phyloP scores from a whole-genome alignment of 2,888 invertebrate species.

The Athalia rosae region DNA sequence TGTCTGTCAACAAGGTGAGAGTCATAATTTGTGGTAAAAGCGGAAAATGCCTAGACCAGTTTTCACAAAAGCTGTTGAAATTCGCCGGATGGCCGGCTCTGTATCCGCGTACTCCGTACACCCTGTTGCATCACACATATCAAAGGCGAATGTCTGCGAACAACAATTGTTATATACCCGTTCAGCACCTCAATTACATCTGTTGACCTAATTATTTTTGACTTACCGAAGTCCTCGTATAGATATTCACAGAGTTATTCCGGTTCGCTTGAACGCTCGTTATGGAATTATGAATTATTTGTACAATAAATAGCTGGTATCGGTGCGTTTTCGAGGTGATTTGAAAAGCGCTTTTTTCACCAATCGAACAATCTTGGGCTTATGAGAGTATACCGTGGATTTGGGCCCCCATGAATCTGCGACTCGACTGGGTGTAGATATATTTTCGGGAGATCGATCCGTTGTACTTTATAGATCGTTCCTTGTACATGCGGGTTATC shows the following conservation, averaged over 20 bases:
- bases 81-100: too few relatives aligned
- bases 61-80: conserved; percentile 31
- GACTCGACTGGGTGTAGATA: too few relatives aligned
- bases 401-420: not conserved
- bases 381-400: too few relatives aligned
- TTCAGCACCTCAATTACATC: not conserved
- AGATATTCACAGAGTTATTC: too few relatives aligned
- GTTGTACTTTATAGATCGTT: conserved; percentile 13
- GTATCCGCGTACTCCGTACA: not conserved
- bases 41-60: conserved; percentile 34
- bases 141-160: not conserved
- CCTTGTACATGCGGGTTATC: conserved; percentile 5
- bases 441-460: not conserved
- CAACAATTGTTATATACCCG: not conserved
- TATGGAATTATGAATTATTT: too few relatives aligned
- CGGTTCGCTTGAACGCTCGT: too few relatives aligned
- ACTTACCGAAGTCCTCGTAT: not conserved
- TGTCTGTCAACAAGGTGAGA: conserved; percentile 30
- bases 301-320: too few relatives aligned
- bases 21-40: conserved; percentile 33
- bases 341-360: too few relatives aligned
- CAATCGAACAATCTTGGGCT: too few relatives aligned
- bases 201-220: not conserved
- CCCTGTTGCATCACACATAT: conserved; percentile 29
- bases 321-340: too few relatives aligned